A percentile compares a stretch with the other conserved stretches of the same genome.
phyloP scores from a whole-genome alignment of 2,888 invertebrate genomes.

The Ceriagrion tenellum region DNA sequence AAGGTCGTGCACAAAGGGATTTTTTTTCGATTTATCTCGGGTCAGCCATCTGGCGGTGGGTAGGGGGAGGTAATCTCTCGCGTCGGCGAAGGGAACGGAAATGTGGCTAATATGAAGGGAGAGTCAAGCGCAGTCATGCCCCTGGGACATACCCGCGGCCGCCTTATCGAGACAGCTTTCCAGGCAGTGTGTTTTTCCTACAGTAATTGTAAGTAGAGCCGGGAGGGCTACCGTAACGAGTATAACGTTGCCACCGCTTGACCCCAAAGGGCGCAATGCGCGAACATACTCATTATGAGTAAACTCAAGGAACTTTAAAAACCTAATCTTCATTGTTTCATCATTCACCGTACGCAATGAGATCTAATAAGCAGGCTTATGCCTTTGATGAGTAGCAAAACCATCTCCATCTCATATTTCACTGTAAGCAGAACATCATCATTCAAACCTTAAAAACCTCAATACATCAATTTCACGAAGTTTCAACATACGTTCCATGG shows the following conservation, averaged over 20 bases:
- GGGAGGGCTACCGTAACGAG: background rate
- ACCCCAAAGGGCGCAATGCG: background rate
- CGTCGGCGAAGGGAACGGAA: slow-evolving; percentile 6
- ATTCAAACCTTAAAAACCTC: too few species aligned
- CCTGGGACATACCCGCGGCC: background rate
- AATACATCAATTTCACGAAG: too few species aligned
- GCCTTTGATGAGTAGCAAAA: too few species aligned
- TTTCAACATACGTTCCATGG: too few species aligned
- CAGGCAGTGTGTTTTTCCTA: background rate
- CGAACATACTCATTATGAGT: background rate
- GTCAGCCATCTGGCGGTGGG: slow-evolving; percentile 22
- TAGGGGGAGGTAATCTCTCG: background rate
- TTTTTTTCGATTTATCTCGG: slow-evolving; percentile 19
- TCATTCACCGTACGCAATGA: too few species aligned
- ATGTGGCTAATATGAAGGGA: background rate
- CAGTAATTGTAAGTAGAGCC: background rate
- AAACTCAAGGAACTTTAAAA: background rate
- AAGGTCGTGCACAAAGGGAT: slow-evolving; percentile 51
- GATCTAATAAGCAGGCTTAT: too few species aligned
- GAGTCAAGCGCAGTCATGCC: background rate
- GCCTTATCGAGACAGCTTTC: background rate
- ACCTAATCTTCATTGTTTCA: too few species aligned
- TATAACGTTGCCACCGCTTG: background rate
- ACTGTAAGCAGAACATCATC: too few species aligned
- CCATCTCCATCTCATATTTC: too few species aligned